Evolutionary conservation across 2,797 vertebrate species (phyloP).

Genomic region (Danio kyathit): DNA sequence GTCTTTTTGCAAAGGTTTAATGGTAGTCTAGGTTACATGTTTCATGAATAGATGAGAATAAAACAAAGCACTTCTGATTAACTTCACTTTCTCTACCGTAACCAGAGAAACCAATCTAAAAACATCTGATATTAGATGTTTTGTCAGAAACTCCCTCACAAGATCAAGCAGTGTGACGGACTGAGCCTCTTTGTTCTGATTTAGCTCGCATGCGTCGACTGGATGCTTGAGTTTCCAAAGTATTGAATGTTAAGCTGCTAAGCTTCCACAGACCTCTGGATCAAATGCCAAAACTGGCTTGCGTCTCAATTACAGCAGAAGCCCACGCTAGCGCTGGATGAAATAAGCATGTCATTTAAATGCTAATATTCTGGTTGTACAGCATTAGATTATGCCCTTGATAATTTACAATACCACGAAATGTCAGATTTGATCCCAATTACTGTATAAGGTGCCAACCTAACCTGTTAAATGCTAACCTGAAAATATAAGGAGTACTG

Average conservation of each 20-base stretch:
- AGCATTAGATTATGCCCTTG: conserved; percentile 6
- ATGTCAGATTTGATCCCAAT: conserved; percentile 12
- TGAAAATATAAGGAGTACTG: background rate
- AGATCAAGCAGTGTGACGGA: conserved; percentile 43
- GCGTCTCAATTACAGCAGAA: conserved; percentile 61
- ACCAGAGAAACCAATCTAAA: background rate
- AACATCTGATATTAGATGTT: background rate
- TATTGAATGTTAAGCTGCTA: conserved; percentile 66
- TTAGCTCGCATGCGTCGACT: conserved; percentile 67
- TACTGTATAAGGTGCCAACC: background rate
- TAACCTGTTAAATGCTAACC: background rate
- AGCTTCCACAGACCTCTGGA: conserved; percentile 27
- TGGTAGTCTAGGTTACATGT: background rate
- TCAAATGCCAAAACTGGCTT: background rate
- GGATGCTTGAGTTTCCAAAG: conserved; percentile 71
- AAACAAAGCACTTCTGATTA: background rate
- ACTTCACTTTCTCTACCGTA: background rate
- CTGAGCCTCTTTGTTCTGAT: conserved; percentile 67
- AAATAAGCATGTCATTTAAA: conserved; percentile 19
- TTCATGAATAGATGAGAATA: background rate
- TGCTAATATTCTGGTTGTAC: conserved; percentile 27
- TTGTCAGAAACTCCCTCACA: conserved; percentile 10
- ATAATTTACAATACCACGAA: conserved; percentile 1
- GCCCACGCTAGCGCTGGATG: conserved; percentile 12
- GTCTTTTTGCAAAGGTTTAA: background rate